Evolutionary conservation across 1,140 invertebrate genomes (phyloP).

Genomic region (Anoplolepis gracilipes): DNA sequence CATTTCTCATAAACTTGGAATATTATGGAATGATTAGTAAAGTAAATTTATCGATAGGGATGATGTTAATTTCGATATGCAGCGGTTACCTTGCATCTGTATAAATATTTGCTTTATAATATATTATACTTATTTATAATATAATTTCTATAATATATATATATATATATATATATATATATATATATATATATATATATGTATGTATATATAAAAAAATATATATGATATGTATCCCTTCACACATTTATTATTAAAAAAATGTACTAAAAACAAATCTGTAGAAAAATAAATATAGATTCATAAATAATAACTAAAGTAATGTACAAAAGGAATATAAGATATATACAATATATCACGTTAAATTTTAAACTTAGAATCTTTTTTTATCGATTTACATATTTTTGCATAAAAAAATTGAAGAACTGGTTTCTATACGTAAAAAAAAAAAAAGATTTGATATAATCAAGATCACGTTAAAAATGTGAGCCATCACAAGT

Average conservation of each 20-base stretch:
- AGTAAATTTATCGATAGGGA: background rate
- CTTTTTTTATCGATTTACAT: background rate
- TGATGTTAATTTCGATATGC: background rate
- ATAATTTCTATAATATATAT: too few species aligned
- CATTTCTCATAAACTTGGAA: slow-evolving; percentile 32
- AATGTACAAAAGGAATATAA: background rate
- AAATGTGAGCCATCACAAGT: slow-evolving; percentile 38
- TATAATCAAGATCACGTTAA: background rate
- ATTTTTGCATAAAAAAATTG: background rate
- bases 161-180: too few species aligned
- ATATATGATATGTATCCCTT: background rate
- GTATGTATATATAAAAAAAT: too few species aligned
- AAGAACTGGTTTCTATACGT: background rate
- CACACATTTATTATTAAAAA: background rate
- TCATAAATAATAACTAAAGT: background rate
- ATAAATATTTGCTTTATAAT: background rate
- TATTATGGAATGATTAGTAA: slow-evolving; percentile 22
- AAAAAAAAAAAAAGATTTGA: background rate
- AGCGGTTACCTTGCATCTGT: background rate
- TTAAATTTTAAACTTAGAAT: background rate
- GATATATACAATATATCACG: background rate
- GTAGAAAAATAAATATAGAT: background rate
- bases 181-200: too few species aligned
- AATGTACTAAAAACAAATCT: background rate
- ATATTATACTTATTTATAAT: background rate